A percentile compares a stretch with the other conserved stretches of the same genome.
Evolutionary conservation across 1,140 invertebrate species (phyloP).

Genomic region (Zaprionus taronus): DNA sequence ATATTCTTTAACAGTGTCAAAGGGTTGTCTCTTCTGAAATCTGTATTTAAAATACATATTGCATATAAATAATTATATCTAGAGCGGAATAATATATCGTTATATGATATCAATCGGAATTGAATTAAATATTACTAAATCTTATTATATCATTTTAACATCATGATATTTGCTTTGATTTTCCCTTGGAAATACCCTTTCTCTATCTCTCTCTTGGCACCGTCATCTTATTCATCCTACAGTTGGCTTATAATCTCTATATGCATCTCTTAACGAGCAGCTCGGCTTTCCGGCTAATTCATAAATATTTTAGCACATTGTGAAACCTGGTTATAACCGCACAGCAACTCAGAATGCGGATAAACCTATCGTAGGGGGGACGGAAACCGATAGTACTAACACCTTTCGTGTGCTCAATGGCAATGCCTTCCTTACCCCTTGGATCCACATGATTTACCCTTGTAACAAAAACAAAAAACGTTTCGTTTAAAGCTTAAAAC

Average conservation of each 20-base stretch:
- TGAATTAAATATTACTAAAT: no score
- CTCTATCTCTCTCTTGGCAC: not conserved
- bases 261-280: conserved; percentile 12
- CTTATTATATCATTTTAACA: no score
- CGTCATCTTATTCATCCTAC: not conserved
- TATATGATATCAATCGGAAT: not conserved
- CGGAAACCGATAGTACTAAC: conserved; percentile 66
- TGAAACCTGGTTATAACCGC: conserved; percentile 21
- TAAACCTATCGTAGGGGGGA: conserved; percentile 50
- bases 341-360: conserved; percentile 17
- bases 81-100: no score
- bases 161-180: not conserved
- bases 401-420: conserved; percentile 57
- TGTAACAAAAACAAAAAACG: conserved; percentile 58
- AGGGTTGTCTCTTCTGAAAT: no score
- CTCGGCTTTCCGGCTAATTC: conserved; percentile 44
- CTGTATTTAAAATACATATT: no score
- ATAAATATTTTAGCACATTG: conserved; percentile 57
- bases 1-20: no score
- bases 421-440: not conserved
- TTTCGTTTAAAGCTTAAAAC: conserved; percentile 58
- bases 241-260: conserved; percentile 7
- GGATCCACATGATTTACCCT: conserved; percentile 39
- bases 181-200: not conserved
- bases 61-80: no score